Base-by-base conservation (phyloP, 2,888 invertebrate species). In the Nowickia ferox region DNA sequence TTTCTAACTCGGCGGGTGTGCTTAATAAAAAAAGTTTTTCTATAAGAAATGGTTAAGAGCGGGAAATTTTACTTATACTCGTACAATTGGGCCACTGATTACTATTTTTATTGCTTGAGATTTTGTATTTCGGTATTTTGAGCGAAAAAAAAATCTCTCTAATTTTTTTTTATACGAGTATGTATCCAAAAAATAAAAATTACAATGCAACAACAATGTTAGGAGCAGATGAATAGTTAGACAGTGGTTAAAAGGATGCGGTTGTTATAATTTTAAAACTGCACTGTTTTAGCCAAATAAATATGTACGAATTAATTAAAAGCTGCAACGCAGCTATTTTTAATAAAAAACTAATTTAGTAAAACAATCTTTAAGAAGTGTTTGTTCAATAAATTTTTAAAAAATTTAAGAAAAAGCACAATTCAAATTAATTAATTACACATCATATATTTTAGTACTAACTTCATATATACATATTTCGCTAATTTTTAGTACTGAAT, bases 41-140 rank as follows among this genome's bases (percentile, higher is more conserved):
- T 17, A 40, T 51, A 77, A 53, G 77, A 53, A 78, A 65, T 42
- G 44, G 63, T 6, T 59, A 57, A 44, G 75, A 66, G 55, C 15
- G 75, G 55, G 44, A 76, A 66, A 17, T 71, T 63, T 74, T 68
- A 30, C 66, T 38, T 76, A 65, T 79, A 30, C 66, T 38, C 74
- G 59, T 79, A 72, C 75, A 80, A 75, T 69, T 85, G 84, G 88
- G 90, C 79, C 77, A 89, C 90, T 92, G 92, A 92, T 92, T 92
- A 92, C 92, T 92, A 92, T 91, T 92, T 92, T 92, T 92, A 92
- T 92, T 91, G 92, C 92, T 72, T 17, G 51, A 71, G 46, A 80
- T 72, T 84, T 76, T 69, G 22, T 61, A 57, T 78, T 42, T 61
- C 59, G 42, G 11, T 53, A 19, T 69, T 61, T 61, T 48, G 6